Percentiles rank a stretch among this genome's conserved stretches.
These are phyloP conservation scores for Chionoecetes opilio DNA, from an alignment of 1,140 invertebrate genomes.

Conservation along the genomic window DNA sequence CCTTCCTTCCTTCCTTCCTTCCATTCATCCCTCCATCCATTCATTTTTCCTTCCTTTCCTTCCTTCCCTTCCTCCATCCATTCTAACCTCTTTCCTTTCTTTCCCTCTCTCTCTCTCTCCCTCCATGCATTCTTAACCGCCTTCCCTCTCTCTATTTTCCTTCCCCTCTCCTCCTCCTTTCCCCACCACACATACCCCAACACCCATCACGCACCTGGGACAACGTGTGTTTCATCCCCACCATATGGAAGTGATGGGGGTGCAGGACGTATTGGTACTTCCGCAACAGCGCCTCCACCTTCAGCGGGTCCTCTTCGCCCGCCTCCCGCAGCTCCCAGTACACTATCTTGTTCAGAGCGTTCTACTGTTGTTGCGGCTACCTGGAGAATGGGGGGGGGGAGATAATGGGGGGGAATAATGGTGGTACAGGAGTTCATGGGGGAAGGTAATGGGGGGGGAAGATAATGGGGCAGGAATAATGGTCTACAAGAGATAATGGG, in stretches of 20 bases:
- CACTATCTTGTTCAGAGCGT: conserved; percentile 76
- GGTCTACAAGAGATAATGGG: not conserved
- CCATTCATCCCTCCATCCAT: not conserved
- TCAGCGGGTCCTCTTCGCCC: conserved; percentile 51
- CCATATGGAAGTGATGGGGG: conserved; percentile 79
- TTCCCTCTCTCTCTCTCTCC: not conserved
- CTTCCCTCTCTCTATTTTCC: not conserved
- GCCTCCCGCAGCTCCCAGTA: conserved; percentile 75
- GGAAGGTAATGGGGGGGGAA: not conserved
- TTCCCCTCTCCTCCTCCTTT: not conserved
- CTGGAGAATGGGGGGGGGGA: conserved; percentile 9
- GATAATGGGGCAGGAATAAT: not conserved
- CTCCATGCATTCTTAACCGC: not conserved
- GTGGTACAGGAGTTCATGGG: not conserved
- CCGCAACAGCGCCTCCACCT: conserved; percentile 73
- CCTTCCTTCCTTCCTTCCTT: not conserved
- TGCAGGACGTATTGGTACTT: conserved; percentile 79
- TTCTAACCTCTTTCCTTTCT: not conserved
- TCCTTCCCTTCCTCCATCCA: not conserved
- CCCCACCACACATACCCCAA: not conserved
- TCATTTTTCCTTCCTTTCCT: not conserved
- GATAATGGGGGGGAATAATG: not conserved
- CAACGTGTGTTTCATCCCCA: conserved; percentile 78
- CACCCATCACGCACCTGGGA: conserved; percentile 68
- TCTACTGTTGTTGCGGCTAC: conserved; percentile 68